Evolutionary conservation across 2,888 invertebrate species (phyloP).

Genomic region (Lasioglossum vierecki): DNA sequence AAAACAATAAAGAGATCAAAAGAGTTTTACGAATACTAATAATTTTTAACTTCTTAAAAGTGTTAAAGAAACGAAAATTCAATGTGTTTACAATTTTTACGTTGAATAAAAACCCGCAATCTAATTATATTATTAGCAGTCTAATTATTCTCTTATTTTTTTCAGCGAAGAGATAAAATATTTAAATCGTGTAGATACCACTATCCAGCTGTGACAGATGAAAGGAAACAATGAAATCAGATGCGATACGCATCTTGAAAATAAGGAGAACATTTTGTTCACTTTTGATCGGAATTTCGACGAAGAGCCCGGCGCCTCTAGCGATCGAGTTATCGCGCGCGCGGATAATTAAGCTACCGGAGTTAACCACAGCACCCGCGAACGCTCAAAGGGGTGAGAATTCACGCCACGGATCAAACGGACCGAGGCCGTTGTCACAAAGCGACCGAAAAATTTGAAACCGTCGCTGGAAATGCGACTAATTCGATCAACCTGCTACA

Average conservation of each 20-base stretch:
- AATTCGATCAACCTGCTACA: not conserved
- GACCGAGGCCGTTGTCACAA: not conserved
- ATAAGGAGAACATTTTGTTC: not conserved
- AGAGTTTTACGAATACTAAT: not conserved
- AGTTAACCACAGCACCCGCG: constrained; percentile 59
- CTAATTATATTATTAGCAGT: too few species aligned
- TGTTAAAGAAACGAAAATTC: not conserved
- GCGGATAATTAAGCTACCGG: constrained; percentile 65
- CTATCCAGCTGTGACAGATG: too few species aligned
- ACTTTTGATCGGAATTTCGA: not conserved
- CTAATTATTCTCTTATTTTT: too few species aligned
- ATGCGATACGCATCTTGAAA: not conserved
- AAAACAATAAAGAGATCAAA: not conserved
- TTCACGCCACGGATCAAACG: constrained; percentile 24
- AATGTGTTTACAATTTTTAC: not conserved
- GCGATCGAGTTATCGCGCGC: constrained; percentile 62
- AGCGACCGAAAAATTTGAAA: constrained; percentile 4
- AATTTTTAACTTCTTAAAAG: not conserved
- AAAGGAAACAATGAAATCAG: too few species aligned
- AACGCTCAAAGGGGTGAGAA: constrained; percentile 25
- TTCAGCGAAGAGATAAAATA: too few species aligned
- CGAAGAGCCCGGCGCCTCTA: constrained; percentile 9
- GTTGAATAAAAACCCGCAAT: too few species aligned
- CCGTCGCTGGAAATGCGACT: not conserved
- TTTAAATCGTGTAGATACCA: too few species aligned